Percentiles rank a stretch among this genome's conserved stretches.
Conservation (phyloP, 2,888 invertebrate species). For the Trissolcus brochymenae region DNA sequence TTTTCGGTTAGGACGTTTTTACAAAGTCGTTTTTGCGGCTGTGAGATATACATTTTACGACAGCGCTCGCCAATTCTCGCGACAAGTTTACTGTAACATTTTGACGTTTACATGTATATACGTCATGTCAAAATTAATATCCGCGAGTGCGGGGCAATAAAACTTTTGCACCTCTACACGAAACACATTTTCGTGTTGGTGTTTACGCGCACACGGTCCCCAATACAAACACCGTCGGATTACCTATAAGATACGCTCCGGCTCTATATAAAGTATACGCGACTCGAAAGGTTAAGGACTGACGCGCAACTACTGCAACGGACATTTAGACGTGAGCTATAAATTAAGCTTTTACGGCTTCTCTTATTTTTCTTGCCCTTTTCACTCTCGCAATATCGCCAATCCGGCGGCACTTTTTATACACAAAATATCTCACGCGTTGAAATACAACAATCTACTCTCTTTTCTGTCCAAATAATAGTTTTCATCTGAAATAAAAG, state of each 20-base stretch:
- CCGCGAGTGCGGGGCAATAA: constrained; percentile 31
- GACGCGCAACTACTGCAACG: constrained; percentile 57
- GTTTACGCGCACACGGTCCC: constrained; percentile 15
- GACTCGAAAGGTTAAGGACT: constrained; percentile 62
- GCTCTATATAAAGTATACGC: constrained; percentile 60
- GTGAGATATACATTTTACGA: too few relatives aligned
- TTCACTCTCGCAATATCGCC: constrained; percentile 15
- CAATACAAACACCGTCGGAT: constrained; percentile 36
- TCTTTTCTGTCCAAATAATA: too few relatives aligned
- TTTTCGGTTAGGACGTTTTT: background rate
- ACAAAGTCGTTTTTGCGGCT: background rate
- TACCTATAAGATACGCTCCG: constrained; percentile 50
- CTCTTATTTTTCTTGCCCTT: constrained; percentile 57
- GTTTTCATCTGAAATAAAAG: too few relatives aligned
- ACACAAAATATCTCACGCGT: too few relatives aligned
- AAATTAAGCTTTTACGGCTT: constrained; percentile 63
- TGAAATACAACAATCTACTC: too few relatives aligned
- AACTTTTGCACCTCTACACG: constrained; percentile 33
- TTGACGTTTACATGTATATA: constrained; percentile 9
- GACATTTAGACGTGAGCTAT: constrained; percentile 63
- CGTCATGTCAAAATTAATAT: constrained; percentile 47
- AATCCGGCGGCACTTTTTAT: constrained; percentile 36
- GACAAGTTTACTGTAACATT: constrained; percentile 36
- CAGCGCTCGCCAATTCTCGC: constrained; percentile 4
- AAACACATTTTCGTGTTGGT: constrained; percentile 22